Conservation (phyloP, 2,888 invertebrate species). For the Cordylochernes scorpioides region DNA sequence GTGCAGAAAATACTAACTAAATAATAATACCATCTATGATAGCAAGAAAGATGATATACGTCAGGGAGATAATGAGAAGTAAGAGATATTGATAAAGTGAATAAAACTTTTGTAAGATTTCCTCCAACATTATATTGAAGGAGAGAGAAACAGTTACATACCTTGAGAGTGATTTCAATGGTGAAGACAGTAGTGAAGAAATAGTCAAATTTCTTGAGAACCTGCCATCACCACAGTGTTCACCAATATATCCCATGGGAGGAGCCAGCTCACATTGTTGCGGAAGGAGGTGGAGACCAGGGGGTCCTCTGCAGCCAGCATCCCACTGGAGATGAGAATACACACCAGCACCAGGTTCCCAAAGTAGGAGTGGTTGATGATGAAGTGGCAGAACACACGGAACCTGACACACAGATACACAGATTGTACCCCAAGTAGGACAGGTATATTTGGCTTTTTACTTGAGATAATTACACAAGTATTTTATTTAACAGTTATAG, state of each 20-base stretch:
- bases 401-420: constrained; percentile 32
- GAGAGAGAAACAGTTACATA: too few species aligned
- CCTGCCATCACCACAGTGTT: constrained; percentile 41
- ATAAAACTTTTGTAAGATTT: too few species aligned
- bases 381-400: constrained; percentile 79
- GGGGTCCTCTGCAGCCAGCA: constrained; percentile 98
- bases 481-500: too few species aligned
- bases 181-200: constrained; percentile 97
- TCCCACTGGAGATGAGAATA: constrained; percentile 91
- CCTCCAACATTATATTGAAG: too few species aligned
- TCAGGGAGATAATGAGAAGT: too few species aligned
- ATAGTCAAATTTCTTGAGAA: constrained; percentile 81
- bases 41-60: too few species aligned
- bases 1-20: too few species aligned
- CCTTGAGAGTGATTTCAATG: constrained; percentile 81
- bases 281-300: constrained; percentile 43
- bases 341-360: constrained; percentile 85
- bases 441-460: background rate
- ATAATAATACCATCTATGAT: too few species aligned
- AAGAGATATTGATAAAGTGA: too few species aligned
- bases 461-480: constrained; percentile 20
- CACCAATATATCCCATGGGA: too few species aligned
- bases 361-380: constrained; percentile 83
- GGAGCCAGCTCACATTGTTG: constrained; percentile 40
- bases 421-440: background rate